Base-by-base conservation (phyloP, 2,113 vertebrate species). In the Typhlomys cinereus region DNA sequence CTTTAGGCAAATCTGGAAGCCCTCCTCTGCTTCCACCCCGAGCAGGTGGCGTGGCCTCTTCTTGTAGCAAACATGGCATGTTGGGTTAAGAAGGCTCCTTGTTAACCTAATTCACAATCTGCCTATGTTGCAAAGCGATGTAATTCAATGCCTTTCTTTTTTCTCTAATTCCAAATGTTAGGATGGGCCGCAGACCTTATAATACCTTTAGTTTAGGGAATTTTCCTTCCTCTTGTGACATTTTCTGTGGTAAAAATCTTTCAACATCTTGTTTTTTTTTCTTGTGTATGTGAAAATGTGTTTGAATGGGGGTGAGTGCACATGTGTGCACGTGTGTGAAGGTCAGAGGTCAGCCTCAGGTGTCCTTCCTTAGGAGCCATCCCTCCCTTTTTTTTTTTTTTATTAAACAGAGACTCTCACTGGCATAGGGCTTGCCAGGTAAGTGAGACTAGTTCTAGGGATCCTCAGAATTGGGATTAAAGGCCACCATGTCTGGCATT, bases 141-240 rank as follows among this genome's bases (percentile, higher is more conserved):
- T 81, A 48, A 82, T 67, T 71, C 67, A 36, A 52, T 86, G 41
- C 44, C 61, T 85, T 91, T 84, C 44, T 83, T 82, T 88, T 66
- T 12, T 17, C 18, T 86, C 34, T 75, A n/a, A 61, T 76, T 92
- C 91, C 20, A 57, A 50, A 70, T 64, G 48, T 85, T 62, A 67
- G 31, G 34, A 71, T 61, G 52, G 84, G 74, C 7, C 0, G 0
- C 34, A 46, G 69, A 90, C 15, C 31, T 74, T 73, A 48, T 54
- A 50, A 73, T 14, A 36, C 54, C 71, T 64, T 92, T 21, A 87
- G 5, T 81, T 93, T 82, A 73, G 70, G 74, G 36, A 44, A 46
- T 94, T 96, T 91, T 52, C 17, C 44, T n/a, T 97, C 23, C 93
- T 96, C 31, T 67, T 87, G 46, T 92, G 36, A 94, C n/a, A 52